These are phyloP conservation scores for Diglossa brunneiventris DNA, from an alignment of 2,113 vertebrate species.

Conservation along the genomic window DNA sequence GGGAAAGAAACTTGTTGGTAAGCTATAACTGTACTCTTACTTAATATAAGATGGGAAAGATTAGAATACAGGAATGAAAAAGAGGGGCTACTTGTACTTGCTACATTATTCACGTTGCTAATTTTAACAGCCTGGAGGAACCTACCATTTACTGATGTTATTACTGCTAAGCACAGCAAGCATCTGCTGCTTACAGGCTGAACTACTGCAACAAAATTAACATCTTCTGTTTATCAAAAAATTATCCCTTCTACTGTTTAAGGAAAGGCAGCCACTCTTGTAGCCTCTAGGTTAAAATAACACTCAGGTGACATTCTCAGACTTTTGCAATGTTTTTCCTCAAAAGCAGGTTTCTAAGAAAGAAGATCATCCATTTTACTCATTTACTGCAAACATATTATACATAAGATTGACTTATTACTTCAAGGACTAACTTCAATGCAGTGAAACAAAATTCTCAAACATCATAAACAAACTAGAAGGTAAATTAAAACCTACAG, in stretches of 20 bases:
- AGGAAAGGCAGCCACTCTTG: not conserved
- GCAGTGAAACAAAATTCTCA: not conserved
- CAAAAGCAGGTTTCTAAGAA: not conserved
- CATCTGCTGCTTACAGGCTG: not conserved
- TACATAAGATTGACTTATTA: not conserved
- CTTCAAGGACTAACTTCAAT: not conserved
- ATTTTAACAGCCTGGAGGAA: not conserved
- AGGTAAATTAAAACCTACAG: not conserved
- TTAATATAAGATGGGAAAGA: not conserved
- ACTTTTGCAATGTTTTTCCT: not conserved
- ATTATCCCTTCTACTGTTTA: not conserved
- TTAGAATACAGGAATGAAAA: not conserved
- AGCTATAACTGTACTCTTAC: not conserved
- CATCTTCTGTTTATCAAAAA: not conserved
- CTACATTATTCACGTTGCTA: not conserved
- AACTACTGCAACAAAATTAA: not conserved
- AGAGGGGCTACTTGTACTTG: not conserved
- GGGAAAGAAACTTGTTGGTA: not conserved
- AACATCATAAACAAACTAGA: not conserved
- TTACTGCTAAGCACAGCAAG: not conserved
- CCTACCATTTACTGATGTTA: not conserved
- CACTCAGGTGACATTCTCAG: not conserved
- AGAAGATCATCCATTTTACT: not conserved
- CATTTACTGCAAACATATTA: not conserved
- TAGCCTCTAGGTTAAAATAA: not conserved